These are phyloP conservation scores for Heliconius congener DNA, from an alignment of 1,140 invertebrate genomes.

Conservation along the genomic window DNA sequence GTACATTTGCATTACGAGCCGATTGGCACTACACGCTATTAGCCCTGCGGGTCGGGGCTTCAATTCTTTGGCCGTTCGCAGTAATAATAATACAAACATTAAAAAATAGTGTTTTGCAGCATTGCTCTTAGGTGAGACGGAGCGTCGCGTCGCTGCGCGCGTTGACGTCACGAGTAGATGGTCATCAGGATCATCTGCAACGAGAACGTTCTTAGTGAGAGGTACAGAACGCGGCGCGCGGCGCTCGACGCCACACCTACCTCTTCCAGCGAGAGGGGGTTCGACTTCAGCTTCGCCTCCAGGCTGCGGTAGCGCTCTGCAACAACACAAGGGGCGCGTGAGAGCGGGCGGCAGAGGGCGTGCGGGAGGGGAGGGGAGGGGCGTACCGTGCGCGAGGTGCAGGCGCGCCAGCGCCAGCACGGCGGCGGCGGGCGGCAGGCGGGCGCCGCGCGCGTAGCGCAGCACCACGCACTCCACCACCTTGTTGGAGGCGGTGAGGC, in stretches of 20 bases:
- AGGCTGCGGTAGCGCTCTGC: conserved; percentile 87
- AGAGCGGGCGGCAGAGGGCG: background rate
- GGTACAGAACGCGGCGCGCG: background rate
- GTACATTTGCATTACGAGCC: background rate
- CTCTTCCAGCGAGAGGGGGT: conserved; percentile 88
- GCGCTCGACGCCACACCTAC: conserved; percentile 64
- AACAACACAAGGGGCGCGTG: conserved; percentile 48
- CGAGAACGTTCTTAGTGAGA: background rate
- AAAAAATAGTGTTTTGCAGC: too few species aligned
- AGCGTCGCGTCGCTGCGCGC: background rate
- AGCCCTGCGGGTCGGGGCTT: background rate
- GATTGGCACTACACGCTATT: too few species aligned
- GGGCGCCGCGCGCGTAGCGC: conserved; percentile 84
- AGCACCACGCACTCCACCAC: conserved; percentile 88
- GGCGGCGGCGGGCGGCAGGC: conserved; percentile 85
- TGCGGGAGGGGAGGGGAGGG: background rate
- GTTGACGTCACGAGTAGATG: conserved; percentile 84
- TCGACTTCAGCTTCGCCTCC: conserved; percentile 88
- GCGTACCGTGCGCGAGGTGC: conserved; percentile 87
- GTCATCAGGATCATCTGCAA: conserved; percentile 87
- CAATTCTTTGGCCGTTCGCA: background rate
- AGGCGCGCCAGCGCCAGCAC: conserved; percentile 86
- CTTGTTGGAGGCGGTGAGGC: conserved; percentile 87
- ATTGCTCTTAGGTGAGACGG: too few species aligned
- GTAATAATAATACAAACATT: too few species aligned